Evolutionary conservation across 2,888 invertebrate genomes (phyloP), one percentile per base, ranked within the genome.

Genomic region (Chydorus sphaericus): DNA sequence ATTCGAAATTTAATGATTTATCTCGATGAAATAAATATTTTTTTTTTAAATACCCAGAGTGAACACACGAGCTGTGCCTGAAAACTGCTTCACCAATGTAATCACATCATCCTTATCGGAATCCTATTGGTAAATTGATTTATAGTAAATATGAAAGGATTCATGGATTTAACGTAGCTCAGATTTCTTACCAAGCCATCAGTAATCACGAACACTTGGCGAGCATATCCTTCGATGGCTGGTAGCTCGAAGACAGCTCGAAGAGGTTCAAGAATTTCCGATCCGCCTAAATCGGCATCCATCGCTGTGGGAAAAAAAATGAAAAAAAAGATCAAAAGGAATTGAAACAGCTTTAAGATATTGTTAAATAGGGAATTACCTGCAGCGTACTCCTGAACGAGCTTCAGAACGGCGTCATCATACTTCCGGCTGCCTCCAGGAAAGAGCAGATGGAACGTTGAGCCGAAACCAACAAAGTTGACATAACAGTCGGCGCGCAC

Each of bases 381-480:
- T 37, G 54, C 29, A 20, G 31, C 62, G 30, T 60, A 57, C 2
- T 54, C 50, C 14, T 60, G 54, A 2, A 63, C 64, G n/a, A 51
- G 53, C 51, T 60, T 62, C 44, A 68, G 57, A 4, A 59, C 62
- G 7, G 58, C 54, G 48, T 65, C 63, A 48, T 61, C 59, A 55
- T 67, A 67, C 31, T 60, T 61, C 8, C 52, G 55, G 55, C 65
- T 65, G 48, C 58, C 57, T n/a, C n/a, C n/a, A 14, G 60, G 59
- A 57, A 68, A 69, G 10, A 69, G 61, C 6, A 59, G 59, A 20
- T 63, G 31, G 57, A 57, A 65, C 1, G 53, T 38, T 18, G 58
- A 59, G 4, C 72, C 72, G 64, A 72, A 72, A 2, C 66, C 64
- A 20, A 70, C 63, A n/a, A 73, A 60, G 60, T 73, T 73, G 63